phyloP scores from a whole-genome alignment of 2,888 invertebrate genomes.

The Dasypolia templi region DNA sequence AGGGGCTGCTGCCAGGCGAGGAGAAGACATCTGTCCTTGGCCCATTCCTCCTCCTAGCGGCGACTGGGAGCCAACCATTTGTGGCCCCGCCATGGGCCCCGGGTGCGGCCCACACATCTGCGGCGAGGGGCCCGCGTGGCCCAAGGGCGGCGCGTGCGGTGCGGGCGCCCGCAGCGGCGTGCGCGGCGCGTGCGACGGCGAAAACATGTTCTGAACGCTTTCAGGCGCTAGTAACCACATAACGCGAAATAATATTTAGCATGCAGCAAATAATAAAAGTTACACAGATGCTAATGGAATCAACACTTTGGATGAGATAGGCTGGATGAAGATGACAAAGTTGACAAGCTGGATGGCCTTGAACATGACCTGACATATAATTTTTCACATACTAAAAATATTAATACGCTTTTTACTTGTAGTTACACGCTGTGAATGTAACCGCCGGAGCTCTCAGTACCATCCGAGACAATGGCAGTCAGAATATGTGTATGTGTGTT shows the following conservation, averaged over 20 bases:
- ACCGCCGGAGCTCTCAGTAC: too few species aligned
- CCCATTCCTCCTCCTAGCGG: constrained; percentile 71
- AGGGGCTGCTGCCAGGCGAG: constrained; percentile 85
- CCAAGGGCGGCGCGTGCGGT: constrained; percentile 75
- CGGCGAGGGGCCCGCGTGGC: constrained; percentile 66
- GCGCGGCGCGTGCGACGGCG: constrained; percentile 84
- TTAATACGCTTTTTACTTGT: too few species aligned
- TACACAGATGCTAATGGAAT: constrained; percentile 45
- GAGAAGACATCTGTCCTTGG: constrained; percentile 85
- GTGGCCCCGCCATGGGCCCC: constrained; percentile 80
- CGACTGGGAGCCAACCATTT: constrained; percentile 75
- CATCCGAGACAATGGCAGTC: too few species aligned
- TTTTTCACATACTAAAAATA: too few species aligned
- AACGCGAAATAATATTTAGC: constrained; percentile 81
- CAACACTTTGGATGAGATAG: constrained; percentile 20
- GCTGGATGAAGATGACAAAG: neutral
- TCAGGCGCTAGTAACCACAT: constrained; percentile 85
- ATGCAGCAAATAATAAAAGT: constrained; percentile 71
- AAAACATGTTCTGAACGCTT: constrained; percentile 88
- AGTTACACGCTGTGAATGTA: too few species aligned
- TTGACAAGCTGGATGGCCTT: neutral
- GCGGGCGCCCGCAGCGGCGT: constrained; percentile 81
- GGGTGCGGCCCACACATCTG: constrained; percentile 76
- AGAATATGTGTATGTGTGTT: too few species aligned
- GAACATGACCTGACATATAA: neutral